A percentile compares a stretch with the other conserved stretches of the same genome.
phyloP scores from a whole-genome alignment of 2,888 invertebrate genomes.

The Scaptodrosophila latifasciaeformis region DNA sequence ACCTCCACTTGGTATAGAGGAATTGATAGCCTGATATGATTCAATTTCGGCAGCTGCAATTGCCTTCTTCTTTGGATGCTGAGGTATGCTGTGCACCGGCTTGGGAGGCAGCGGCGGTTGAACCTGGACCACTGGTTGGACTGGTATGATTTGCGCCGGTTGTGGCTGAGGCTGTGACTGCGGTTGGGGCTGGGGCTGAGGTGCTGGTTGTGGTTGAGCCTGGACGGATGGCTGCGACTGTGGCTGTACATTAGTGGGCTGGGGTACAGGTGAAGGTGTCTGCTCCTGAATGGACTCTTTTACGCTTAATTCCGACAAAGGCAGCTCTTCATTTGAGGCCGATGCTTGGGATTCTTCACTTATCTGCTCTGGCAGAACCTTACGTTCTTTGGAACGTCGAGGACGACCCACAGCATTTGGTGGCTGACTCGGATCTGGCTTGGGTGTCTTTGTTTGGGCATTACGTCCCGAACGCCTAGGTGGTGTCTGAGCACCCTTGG shows the following conservation, averaged over 20 bases:
- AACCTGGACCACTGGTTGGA: constrained; percentile 12
- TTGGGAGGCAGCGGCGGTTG: constrained; percentile 21
- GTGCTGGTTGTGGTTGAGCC: constrained; percentile 5
- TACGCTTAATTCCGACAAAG: constrained; percentile 34
- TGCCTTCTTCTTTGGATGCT: constrained; percentile 71
- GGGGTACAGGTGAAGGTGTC: background rate
- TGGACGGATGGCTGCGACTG: background rate
- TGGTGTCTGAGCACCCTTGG: constrained; percentile 73
- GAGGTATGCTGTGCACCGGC: constrained; percentile 47
- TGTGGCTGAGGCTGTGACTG: constrained; percentile 9
- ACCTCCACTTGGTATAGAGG: constrained; percentile 53
- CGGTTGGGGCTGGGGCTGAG: constrained; percentile 3
- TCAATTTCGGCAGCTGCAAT: constrained; percentile 71
- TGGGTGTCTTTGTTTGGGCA: constrained; percentile 70
- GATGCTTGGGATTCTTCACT: constrained; percentile 68
- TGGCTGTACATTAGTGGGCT: too few relatives aligned
- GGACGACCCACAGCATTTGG: constrained; percentile 76
- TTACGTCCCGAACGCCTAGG: constrained; percentile 74
- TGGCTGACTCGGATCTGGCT: constrained; percentile 26
- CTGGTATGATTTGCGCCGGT: background rate
- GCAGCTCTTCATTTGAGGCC: constrained; percentile 7
- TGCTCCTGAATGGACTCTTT: constrained; percentile 23
- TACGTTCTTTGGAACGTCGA: constrained; percentile 80
- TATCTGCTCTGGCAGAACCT: constrained; percentile 67
- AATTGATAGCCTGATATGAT: constrained; percentile 62